Base-by-base conservation (phyloP, 2,113 vertebrate genomes). In the Dipodomys merriami region DNA sequence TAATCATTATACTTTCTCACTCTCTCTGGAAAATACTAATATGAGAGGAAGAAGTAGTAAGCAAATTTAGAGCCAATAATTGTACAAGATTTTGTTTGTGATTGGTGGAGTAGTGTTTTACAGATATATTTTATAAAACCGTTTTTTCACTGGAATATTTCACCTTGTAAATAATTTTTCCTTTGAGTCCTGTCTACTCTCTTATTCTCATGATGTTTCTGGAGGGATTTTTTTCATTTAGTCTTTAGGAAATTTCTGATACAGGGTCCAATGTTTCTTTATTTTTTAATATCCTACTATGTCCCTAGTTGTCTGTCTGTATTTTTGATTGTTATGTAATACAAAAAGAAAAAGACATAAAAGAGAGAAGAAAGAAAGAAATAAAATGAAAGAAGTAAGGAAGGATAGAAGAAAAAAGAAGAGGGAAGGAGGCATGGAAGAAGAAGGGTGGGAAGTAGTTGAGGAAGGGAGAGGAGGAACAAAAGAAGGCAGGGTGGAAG, bases 301-400 rank as follows among this genome's bases (percentile, higher is more conserved):
- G 3, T 65, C 71, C 19, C 29, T 11, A 25, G 62, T 27, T 13
- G 44, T 30, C 19, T 79, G 4, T 15, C 0, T 83, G 30, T 15
- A 1, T 27, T 2, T 8, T 46, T 23, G 13, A 25, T 67, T 77
- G 33, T 4, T 30, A 0, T 57, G 1, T 39, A 78, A 82, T 19
- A 83, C 2, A n/a, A 16, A 9, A 46, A 19, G 5, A 6, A 23
- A 49, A 49, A 49, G 49, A 49, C 8, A 1, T 4, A 25, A 44
- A 6, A 4, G 0, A 35, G 16, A 8, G 8, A n/a, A 3, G 12
- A 8, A 12, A 4, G 20, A 1, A 22, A 4, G 7, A 29, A 29
- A 39, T 39, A 39, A 12, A 20, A 57, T 57, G 53, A 57, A 57
- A 57, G 53, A 13, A 57, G 53, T 10, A 57, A 57, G 53, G 53